These are phyloP conservation scores for Listrodromus nycthemerus DNA, from an alignment of 2,888 invertebrate genomes.

Conservation along the genomic window DNA sequence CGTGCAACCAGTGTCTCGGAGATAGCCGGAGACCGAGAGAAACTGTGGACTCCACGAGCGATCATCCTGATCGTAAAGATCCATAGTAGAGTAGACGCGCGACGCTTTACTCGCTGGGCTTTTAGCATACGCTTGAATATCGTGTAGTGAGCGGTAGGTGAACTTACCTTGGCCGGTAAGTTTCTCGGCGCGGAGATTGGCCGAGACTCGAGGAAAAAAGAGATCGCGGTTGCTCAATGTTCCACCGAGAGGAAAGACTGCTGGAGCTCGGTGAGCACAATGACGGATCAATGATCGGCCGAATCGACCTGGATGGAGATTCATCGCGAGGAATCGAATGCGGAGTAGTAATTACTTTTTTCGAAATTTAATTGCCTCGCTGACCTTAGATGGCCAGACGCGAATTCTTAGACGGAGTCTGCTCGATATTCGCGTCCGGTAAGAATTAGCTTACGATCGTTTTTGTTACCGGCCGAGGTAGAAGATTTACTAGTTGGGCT, in stretches of 20 bases:
- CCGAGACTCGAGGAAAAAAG: conserved; percentile 28
- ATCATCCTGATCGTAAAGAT: conserved; percentile 66
- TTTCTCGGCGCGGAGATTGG: conserved; percentile 24
- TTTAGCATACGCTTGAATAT: conserved; percentile 50
- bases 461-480: too few relatives aligned
- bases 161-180: conserved; percentile 12
- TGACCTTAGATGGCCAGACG: too few relatives aligned
- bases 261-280: background rate
- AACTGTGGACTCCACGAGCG: conserved; percentile 52
- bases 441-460: too few relatives aligned
- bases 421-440: too few relatives aligned
- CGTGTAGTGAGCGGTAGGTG: conserved; percentile 41
- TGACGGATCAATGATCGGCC: conserved; percentile 18
- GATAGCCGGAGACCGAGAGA: conserved; percentile 40
- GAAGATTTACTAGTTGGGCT: too few relatives aligned
- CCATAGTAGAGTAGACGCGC: conserved; percentile 31
- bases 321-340: background rate
- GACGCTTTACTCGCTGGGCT: conserved; percentile 49
- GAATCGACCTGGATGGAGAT: conserved; percentile 36
- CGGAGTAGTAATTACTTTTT: too few relatives aligned
- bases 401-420: too few relatives aligned
- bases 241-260: background rate
- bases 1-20: conserved; percentile 35
- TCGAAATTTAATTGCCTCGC: too few relatives aligned
- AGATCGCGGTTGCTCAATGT: conserved; percentile 35